Evolutionary conservation across 2,888 invertebrate genomes (phyloP), one percentile per base, ranked within the genome.

Genomic region (Entomobrya proxima): DNA sequence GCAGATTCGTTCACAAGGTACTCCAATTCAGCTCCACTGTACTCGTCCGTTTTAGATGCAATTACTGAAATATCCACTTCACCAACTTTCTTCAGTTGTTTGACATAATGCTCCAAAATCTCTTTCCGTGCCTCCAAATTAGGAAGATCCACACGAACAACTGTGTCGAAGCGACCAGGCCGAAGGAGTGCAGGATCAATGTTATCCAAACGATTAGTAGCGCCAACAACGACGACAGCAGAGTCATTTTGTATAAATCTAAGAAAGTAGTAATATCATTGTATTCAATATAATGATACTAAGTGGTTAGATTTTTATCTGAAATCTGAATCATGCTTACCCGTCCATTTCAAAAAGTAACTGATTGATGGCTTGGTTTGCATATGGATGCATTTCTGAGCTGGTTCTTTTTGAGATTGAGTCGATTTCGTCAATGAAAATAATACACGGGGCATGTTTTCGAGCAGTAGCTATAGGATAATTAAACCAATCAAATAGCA

Each of bases 381-480:
- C 55, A 21, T 58, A 58, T 6, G 55, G 55, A 27, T 58, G 30
- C 1, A 9, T 2, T 2, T 18, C 18, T 1, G 55, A 58, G 1
- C 1, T 2, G 4, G 55, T 58, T 9, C 55, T 18, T 11, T 27
- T 58, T 27, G 55, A 58, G 30, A 58, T 58, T 24, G 55, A 58
- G 30, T 58, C 55, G 13, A 58, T 58, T 27, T 58, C 55, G 30
- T 58, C 55, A 11, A 58, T 58, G 27, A 58, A 58, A n/a, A 58
- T 24, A 18, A 58, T 27, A 27, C 55, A 58, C 11, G 55, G 55
- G 1, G 55, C 55, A 11, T 13, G 4, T 1, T 15, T 24, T 6
- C 55, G 24, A 24, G 55, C 55, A 3, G 7, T 27, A 27, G 18
- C 55, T 58, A 21, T 21, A 52, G 1, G 21, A 52, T 21, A 52